Evolutionary conservation across 2,113 vertebrate genomes (phyloP).

Genomic region (Lampris megalopsis): DNA sequence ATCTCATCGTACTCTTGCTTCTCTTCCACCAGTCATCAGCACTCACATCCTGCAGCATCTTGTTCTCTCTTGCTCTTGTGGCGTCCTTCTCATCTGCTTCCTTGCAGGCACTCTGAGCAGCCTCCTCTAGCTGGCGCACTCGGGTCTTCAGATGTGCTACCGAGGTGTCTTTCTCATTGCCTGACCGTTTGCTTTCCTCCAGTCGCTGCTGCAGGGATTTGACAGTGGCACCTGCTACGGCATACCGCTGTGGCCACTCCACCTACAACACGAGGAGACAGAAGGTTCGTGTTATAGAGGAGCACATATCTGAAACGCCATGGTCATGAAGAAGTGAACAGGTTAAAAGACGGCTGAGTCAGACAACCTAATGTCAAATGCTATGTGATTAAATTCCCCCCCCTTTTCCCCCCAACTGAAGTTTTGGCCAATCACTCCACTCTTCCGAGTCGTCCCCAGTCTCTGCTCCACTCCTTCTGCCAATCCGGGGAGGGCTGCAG

Average conservation of each 20-base stretch:
- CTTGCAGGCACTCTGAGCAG: conserved; percentile 84
- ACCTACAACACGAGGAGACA: conserved; percentile 68
- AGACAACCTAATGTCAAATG: no score
- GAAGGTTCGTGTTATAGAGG: not conserved
- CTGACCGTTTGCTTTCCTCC: conserved; percentile 86
- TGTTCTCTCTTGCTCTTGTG: conserved; percentile 87
- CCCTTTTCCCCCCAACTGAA: no score
- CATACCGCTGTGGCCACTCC: conserved; percentile 89
- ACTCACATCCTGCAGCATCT: conserved; percentile 95
- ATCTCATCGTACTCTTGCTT: no score
- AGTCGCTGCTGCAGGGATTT: conserved; percentile 87
- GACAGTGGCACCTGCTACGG: conserved; percentile 78
- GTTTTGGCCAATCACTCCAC: no score
- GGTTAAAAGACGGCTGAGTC: no score
- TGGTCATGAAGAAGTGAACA: no score
- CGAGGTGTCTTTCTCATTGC: conserved; percentile 88
- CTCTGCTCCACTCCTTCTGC: no score
- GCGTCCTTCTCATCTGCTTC: conserved; percentile 90
- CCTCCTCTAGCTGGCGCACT: conserved; percentile 88
- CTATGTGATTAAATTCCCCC: no score
- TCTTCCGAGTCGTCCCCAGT: no score
- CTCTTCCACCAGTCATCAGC: not conserved
- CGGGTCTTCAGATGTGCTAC: conserved; percentile 80
- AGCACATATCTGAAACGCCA: no score
- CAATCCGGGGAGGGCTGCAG: no score